A percentile compares a stretch with the other conserved stretches of the same genome.
These are phyloP conservation scores for Catharus fuscescens DNA, from an alignment of 2,113 vertebrate genomes.

Conservation along the genomic window DNA sequence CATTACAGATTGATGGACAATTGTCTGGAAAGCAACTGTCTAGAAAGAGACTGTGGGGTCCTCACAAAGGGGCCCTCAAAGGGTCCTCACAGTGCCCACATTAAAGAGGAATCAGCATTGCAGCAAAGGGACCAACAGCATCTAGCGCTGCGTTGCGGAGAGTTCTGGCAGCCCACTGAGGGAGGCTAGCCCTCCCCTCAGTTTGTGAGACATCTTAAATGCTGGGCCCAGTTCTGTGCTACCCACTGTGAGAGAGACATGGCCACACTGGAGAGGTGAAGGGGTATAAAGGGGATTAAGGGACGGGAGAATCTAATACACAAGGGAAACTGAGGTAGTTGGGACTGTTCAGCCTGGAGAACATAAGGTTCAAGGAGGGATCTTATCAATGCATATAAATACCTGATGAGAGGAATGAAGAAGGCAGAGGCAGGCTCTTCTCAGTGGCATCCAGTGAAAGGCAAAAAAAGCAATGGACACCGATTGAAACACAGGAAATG, in stretches of 20 bases:
- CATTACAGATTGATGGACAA: neutral
- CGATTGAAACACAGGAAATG: neutral
- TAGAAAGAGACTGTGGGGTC: neutral
- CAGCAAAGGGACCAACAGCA: neutral
- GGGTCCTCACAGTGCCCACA: neutral
- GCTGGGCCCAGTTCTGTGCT: neutral
- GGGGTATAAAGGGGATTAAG: neutral
- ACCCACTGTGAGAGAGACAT: neutral
- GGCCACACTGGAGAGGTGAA: neutral
- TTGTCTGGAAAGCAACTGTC: neutral
- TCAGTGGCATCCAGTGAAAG: neutral
- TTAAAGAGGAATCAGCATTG: neutral
- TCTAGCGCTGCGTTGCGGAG: neutral
- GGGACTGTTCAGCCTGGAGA: neutral
- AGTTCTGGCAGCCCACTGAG: neutral
- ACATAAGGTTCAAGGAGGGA: neutral
- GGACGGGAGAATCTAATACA: neutral
- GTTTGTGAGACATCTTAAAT: fast-evolving
- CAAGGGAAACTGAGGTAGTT: neutral
- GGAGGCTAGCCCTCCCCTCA: neutral
- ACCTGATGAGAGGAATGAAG: neutral
- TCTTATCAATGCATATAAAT: neutral
- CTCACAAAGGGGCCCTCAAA: neutral
- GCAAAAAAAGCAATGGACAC: neutral
- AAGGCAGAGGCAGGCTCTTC: neutral